These are phyloP conservation scores for Leptinotarsa juncta DNA, from an alignment of 2,888 invertebrate species.

Conservation along the genomic window DNA sequence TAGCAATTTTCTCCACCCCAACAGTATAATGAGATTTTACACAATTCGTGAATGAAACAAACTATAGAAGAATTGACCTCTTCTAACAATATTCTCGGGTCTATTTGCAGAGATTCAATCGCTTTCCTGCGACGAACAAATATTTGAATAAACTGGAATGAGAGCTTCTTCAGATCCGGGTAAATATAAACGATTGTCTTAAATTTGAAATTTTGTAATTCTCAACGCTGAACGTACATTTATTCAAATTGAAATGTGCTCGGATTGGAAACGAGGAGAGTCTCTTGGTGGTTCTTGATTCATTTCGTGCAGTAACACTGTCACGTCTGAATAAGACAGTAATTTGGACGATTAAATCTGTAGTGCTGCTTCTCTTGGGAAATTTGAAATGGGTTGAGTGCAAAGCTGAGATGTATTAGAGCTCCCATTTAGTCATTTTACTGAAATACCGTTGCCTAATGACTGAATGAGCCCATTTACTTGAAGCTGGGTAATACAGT, in stretches of 20 bases:
- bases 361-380: background rate
- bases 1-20: no score
- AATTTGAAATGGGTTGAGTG: background rate
- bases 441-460: no score
- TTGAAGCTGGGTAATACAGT: no score
- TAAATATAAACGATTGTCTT: slow-evolving; percentile 9
- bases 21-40: background rate
- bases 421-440: no score
- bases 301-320: background rate
- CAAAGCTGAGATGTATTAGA: background rate
- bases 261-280: background rate
- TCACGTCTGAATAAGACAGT: slow-evolving; percentile 10
- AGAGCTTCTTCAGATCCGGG: background rate
- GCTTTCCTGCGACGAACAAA: background rate
- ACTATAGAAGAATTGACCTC: background rate
- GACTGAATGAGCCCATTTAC: no score
- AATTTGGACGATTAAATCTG: slow-evolving; percentile 6
- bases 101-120: no score
- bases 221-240: background rate
- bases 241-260: background rate
- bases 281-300: background rate
- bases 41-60: background rate
- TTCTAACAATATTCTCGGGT: background rate
- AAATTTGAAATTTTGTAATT: background rate
- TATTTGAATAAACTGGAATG: slow-evolving; percentile 6